These are phyloP conservation scores for Apotomis turbidana DNA, from an alignment of 2,888 invertebrate genomes.

Conservation along the genomic window DNA sequence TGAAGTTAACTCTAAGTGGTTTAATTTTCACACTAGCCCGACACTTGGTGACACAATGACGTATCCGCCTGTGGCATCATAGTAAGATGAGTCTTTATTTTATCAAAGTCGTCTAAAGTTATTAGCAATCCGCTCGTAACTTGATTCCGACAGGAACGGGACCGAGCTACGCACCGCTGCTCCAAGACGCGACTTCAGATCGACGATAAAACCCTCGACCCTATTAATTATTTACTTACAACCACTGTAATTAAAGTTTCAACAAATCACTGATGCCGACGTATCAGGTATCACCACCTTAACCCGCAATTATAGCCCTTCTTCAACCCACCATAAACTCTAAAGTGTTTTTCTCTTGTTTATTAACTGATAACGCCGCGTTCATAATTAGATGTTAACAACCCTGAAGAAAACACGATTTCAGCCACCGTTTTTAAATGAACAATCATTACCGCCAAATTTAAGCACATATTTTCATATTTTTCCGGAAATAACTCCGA, in stretches of 20 bases:
- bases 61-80: background rate
- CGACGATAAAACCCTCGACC: conserved; percentile 62
- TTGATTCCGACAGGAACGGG: background rate
- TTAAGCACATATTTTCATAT: conserved; percentile 25
- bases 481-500: conserved; percentile 25
- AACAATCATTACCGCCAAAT: conserved; percentile 13
- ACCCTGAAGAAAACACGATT: background rate
- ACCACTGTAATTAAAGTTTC: conserved; percentile 73
- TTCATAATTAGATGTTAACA: conserved; percentile 30
- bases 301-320: conserved; percentile 42
- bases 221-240: conserved; percentile 65
- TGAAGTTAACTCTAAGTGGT: background rate
- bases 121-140: conserved; percentile 12
- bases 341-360: conserved; percentile 24
- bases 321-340: conserved; percentile 30
- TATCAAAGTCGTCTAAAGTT: background rate
- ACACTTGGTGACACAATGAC: background rate
- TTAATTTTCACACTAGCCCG: background rate
- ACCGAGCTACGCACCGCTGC: conserved; percentile 31
- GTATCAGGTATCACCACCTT: conserved; percentile 55
- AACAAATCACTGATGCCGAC: conserved; percentile 72
- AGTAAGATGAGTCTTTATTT: background rate
- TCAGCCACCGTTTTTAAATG: conserved; percentile 17
- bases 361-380: conserved; percentile 35
- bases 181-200: conserved; percentile 32